Percentiles rank a stretch among this genome's conserved stretches.
Evolutionary conservation across 2,113 vertebrate species (phyloP).

Genomic region (Calyptomena viridis): DNA sequence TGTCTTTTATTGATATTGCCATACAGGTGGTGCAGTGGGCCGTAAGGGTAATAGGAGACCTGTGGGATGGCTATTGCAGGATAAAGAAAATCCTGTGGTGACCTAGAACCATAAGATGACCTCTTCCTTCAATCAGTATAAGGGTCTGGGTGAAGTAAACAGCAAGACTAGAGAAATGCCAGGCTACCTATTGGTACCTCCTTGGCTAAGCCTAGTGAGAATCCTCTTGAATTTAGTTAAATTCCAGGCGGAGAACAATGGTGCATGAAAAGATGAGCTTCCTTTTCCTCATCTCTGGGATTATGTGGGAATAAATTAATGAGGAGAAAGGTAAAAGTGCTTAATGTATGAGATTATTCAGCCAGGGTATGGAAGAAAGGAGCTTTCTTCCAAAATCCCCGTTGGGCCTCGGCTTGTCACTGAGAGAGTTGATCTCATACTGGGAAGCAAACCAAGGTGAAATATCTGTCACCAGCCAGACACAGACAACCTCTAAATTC

Average conservation of each 20-base stretch:
- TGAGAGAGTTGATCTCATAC: not conserved
- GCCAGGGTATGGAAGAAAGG: not conserved
- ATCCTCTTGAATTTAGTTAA: too few species aligned
- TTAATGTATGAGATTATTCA: too few species aligned
- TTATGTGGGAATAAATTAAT: not conserved
- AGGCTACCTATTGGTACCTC: not conserved
- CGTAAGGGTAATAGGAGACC: not conserved
- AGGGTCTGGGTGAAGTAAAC: not conserved
- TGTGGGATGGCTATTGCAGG: not conserved
- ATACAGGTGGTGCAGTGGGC: not conserved
- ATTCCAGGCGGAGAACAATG: too few species aligned
- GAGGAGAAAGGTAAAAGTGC: not conserved
- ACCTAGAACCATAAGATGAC: not conserved
- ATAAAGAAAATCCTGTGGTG: not conserved
- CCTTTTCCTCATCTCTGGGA: not conserved
- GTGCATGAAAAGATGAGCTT: too few species aligned
- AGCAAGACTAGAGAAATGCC: not conserved
- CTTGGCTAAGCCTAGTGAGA: not conserved
- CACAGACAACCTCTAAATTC: not conserved
- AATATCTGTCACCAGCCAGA: not conserved
- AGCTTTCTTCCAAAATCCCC: not conserved
- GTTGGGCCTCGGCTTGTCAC: not conserved
- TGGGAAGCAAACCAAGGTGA: not conserved
- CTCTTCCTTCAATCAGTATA: not conserved
- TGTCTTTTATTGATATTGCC: not conserved